A percentile compares a stretch with the other conserved stretches of the same genome.
Evolutionary conservation across 1,140 invertebrate genomes (phyloP).

Genomic region (Wiebesia pumilae): DNA sequence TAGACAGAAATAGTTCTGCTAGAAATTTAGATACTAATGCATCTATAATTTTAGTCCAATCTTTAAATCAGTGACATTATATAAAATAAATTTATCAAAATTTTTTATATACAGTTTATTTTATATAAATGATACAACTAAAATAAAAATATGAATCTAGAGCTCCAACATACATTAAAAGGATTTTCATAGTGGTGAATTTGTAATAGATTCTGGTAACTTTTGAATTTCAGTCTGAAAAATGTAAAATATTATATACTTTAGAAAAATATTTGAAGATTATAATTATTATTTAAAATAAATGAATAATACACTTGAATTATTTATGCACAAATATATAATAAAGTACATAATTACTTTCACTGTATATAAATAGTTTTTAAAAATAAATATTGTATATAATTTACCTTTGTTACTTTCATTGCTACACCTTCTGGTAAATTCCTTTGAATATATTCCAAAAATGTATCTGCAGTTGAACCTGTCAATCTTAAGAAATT

Average conservation of each 20-base stretch:
- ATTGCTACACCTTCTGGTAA: slow-evolving; percentile 97
- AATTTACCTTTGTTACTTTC: slow-evolving; percentile 89
- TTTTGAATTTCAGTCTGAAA: slow-evolving; percentile 76
- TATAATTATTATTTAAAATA: slow-evolving; percentile 17
- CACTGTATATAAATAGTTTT: slow-evolving; percentile 26
- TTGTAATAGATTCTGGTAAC: slow-evolving; percentile 59
- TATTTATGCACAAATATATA: slow-evolving; percentile 24
- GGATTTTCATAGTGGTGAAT: slow-evolving; percentile 44
- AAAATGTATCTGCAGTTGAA: slow-evolving; percentile 94
- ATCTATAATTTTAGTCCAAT: slow-evolving; percentile 57
- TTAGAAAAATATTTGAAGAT: slow-evolving; percentile 46
- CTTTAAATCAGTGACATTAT: slow-evolving; percentile 54
- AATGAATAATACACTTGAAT: slow-evolving; percentile 39
- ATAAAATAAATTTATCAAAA: slow-evolving; percentile 36
- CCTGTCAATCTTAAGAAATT: slow-evolving; percentile 91
- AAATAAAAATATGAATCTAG: slow-evolving; percentile 34
- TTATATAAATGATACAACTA: slow-evolving; percentile 22
- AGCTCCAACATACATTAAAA: neutral
- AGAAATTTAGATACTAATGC: slow-evolving; percentile 59
- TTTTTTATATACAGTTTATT: slow-evolving; percentile 56
- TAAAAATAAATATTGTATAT: slow-evolving; percentile 52
- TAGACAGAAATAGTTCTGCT: slow-evolving; percentile 54
- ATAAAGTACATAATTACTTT: slow-evolving; percentile 15
- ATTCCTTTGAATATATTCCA: slow-evolving; percentile 98
- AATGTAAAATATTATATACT: slow-evolving; percentile 46